Percentiles rank a stretch among this genome's conserved stretches.
Conservation (phyloP, 2,797 vertebrate genomes). For the Chelon auratus region DNA sequence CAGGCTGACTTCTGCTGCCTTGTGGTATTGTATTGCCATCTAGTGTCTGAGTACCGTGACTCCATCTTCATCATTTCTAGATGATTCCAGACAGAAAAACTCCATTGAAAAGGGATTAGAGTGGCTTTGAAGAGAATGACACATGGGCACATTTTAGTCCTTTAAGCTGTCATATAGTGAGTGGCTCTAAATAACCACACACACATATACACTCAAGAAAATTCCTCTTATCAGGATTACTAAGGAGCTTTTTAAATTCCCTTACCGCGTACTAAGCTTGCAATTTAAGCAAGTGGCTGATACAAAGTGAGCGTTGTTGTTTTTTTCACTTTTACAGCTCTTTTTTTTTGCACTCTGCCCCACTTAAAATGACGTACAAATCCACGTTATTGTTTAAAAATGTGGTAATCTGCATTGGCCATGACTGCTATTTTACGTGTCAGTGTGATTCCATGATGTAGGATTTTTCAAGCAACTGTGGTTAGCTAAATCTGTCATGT, state of each 20-base stretch:
- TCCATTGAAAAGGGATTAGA: constrained; percentile 61
- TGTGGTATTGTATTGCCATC: constrained; percentile 77
- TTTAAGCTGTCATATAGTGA: constrained; percentile 69
- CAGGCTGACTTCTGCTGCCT: constrained; percentile 8
- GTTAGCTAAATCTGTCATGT: constrained; percentile 21
- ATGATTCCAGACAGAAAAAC: constrained; percentile 57
- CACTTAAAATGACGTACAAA: constrained; percentile 29
- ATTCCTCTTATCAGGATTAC: constrained; percentile 65
- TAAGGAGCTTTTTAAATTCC: constrained; percentile 59
- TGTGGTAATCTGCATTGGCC: background rate
- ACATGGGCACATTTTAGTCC: constrained; percentile 65
- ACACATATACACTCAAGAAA: constrained; percentile 52
- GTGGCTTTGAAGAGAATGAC: constrained; percentile 64
- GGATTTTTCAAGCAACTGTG: background rate
- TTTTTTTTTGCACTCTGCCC: constrained; percentile 26
- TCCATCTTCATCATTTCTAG: constrained; percentile 58
- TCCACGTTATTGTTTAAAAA: constrained; percentile 5
- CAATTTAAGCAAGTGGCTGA: constrained; percentile 46
- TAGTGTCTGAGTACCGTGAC: constrained; percentile 71
- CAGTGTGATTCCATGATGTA: background rate
- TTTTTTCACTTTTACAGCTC: constrained; percentile 41
- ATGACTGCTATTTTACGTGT: constrained; percentile 11
- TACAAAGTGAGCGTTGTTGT: constrained; percentile 56
- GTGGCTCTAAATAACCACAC: constrained; percentile 55
- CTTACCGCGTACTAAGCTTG: constrained; percentile 34